A percentile compares a stretch with the other conserved stretches of the same genome.
These are phyloP conservation scores for Mormoops blainvillei DNA, from an alignment of 2,113 vertebrate species.

Conservation along the genomic window DNA sequence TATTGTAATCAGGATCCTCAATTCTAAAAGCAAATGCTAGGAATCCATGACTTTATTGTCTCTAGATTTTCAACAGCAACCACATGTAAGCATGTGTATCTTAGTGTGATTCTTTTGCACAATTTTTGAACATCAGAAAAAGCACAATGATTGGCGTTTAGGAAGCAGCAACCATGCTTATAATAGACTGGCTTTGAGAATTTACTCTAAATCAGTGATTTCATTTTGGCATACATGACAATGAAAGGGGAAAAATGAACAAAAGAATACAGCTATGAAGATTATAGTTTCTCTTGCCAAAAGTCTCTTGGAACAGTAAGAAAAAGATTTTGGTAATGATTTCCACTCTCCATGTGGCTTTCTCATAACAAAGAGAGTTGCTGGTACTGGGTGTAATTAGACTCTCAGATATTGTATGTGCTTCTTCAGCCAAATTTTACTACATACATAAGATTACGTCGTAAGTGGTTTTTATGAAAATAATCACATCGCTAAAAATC, in stretches of 20 bases:
- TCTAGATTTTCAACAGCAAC: not conserved
- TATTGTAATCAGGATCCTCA: slow-evolving; percentile 59
- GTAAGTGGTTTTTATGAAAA: slow-evolving; percentile 48
- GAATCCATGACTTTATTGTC: not conserved
- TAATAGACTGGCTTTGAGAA: slow-evolving; percentile 25
- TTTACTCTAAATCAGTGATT: slow-evolving; percentile 42
- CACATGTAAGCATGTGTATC: not conserved
- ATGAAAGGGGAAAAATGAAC: slow-evolving; percentile 19
- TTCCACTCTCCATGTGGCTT: slow-evolving; percentile 14
- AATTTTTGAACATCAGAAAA: slow-evolving; percentile 4
- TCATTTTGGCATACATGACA: slow-evolving; percentile 19
- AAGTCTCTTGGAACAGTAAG: slow-evolving; percentile 38
- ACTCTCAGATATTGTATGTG: slow-evolving; percentile 35
- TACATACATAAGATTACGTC: slow-evolving; percentile 20
- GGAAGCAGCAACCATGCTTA: not conserved
- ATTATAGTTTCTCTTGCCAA: slow-evolving; percentile 56
- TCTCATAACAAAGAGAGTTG: slow-evolving; percentile 52
- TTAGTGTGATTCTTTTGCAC: slow-evolving; percentile 11
- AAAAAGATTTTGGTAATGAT: slow-evolving; percentile 56
- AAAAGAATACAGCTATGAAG: slow-evolving; percentile 38
- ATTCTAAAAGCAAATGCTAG: slow-evolving; percentile 52
- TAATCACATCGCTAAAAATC: slow-evolving; percentile 51
- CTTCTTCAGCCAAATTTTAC: slow-evolving; percentile 40
- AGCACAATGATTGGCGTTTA: not conserved
- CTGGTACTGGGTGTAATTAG: slow-evolving; percentile 34